Base-by-base conservation (phyloP, 1,140 invertebrate species). In the Adelges cooleyi region DNA sequence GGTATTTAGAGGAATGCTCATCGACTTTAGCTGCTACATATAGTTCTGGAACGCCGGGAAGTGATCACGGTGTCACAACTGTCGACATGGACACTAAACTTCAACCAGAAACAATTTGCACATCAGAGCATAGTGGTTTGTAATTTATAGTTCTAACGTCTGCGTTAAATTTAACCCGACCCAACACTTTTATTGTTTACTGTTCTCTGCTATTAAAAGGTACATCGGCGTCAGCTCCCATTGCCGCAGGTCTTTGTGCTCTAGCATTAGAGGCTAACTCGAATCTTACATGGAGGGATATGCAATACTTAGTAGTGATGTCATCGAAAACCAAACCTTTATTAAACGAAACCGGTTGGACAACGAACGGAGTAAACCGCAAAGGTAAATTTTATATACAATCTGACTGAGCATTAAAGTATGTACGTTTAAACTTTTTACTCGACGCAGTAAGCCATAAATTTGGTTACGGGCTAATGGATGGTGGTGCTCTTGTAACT, bases 11-110 rank as follows among this genome's bases (percentile, higher is more conserved):
- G 75, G 90, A 90, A 69, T 95, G 92, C 73, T 90, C 89, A 68
- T 93, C 91, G 2, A 97, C 95, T 1, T 78, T 98, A 22, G 94
- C 94, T 2, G 93, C 94, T 15, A 97, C 95, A 2, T 97, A 96
- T 72, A 96, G 92, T 75, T 95, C 91, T 72, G 86, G 86, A 0
- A 86, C 90, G 27, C 82, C 84, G 42, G 86, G 83, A 52, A 86
- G 89, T 74, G 85, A 84, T 72, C 82, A 83, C 75, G 81, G 73
- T 73, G 82, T 81, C 82, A 65, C 38, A 20, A 54, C 46, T 53
- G 18, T 79, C 90, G 81, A 85, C 91, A 66, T 84, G 95, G 33
- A 98, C 93, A 15, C 98, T 93, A 22, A 96, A 99, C 77, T 79
- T 98, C 49, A 90, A 95, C 76, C 89, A 95, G 79, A 81, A 89